These are phyloP conservation scores for Etheostoma spectabile DNA, from an alignment of 2,113 vertebrate species.

Conservation along the genomic window DNA sequence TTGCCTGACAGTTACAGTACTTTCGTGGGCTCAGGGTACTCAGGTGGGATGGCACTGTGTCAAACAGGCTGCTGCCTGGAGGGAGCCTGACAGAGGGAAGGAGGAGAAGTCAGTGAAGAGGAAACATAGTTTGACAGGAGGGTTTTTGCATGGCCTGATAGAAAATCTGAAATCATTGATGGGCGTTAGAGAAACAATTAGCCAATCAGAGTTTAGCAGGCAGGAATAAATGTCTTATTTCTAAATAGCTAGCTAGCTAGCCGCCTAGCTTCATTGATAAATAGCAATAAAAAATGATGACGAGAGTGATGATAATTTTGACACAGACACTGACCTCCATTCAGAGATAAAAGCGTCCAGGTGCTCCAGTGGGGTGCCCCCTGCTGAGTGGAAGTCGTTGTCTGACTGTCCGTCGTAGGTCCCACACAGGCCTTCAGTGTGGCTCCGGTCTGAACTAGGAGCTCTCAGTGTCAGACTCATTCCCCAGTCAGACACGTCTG, in stretches of 20 bases:
- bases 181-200: not conserved
- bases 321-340: conserved; percentile 87
- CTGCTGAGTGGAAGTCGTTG: conserved; percentile 89
- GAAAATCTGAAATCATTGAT: not conserved
- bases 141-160: not conserved
- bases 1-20: conserved; percentile 84
- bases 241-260: too few species aligned
- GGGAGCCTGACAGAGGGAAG: conserved; percentile 82
- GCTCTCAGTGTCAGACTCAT: conserved; percentile 92
- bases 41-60: conserved; percentile 77
- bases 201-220: not conserved
- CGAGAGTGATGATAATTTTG: too few species aligned
- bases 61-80: conserved; percentile 90
- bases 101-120: not conserved
- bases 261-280: too few species aligned
- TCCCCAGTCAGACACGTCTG: conserved; percentile 91
- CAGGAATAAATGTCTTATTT: not conserved
- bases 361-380: conserved; percentile 68
- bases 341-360: conserved; percentile 85
- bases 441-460: conserved; percentile 85
- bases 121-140: not conserved
- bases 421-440: conserved; percentile 91
- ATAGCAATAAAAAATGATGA: not conserved
- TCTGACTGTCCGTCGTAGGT: conserved; percentile 87
- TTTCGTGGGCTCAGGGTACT: conserved; percentile 47